These are phyloP conservation scores for Tanytarsus gracilentus DNA, from an alignment of 2,888 invertebrate species.

Conservation along the genomic window DNA sequence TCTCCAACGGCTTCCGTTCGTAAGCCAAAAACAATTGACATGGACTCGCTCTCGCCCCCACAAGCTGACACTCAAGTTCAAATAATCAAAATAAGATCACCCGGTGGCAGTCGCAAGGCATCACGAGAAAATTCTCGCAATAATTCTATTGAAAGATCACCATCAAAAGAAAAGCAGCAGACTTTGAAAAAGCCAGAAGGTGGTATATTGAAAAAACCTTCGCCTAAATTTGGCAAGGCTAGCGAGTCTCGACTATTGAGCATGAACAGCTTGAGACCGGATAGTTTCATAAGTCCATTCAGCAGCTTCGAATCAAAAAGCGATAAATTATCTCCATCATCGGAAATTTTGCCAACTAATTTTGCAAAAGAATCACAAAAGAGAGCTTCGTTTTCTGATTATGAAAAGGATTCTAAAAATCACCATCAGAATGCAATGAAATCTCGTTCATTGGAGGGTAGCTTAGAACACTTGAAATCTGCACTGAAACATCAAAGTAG, in stretches of 20 bases:
- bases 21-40: constrained; percentile 27
- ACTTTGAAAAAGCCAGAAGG: constrained; percentile 36
- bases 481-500: constrained; percentile 25
- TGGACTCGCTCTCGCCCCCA: constrained; percentile 37
- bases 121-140: constrained; percentile 41
- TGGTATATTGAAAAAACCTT: constrained; percentile 40
- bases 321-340: constrained; percentile 26
- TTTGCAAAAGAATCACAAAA: constrained; percentile 6
- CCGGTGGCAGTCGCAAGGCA: constrained; percentile 47
- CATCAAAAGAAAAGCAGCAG: constrained; percentile 14
- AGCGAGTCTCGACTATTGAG: constrained; percentile 2
- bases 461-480: constrained; percentile 24
- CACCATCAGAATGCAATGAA: constrained; percentile 24
- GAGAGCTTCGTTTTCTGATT: constrained; percentile 22
- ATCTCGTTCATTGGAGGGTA: constrained; percentile 20
- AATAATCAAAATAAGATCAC: constrained; percentile 45
- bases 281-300: constrained; percentile 35
- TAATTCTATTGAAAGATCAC: constrained; percentile 30
- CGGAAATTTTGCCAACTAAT: constrained; percentile 22
- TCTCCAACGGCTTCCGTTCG: constrained; percentile 13
- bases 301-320: constrained; percentile 35
- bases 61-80: constrained; percentile 42
- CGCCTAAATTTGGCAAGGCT: constrained; percentile 30
- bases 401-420: constrained; percentile 19
- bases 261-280: constrained; percentile 25